Evolutionary conservation across 2,888 invertebrate genomes (phyloP).

Genomic region (Teleiodes luculella): DNA sequence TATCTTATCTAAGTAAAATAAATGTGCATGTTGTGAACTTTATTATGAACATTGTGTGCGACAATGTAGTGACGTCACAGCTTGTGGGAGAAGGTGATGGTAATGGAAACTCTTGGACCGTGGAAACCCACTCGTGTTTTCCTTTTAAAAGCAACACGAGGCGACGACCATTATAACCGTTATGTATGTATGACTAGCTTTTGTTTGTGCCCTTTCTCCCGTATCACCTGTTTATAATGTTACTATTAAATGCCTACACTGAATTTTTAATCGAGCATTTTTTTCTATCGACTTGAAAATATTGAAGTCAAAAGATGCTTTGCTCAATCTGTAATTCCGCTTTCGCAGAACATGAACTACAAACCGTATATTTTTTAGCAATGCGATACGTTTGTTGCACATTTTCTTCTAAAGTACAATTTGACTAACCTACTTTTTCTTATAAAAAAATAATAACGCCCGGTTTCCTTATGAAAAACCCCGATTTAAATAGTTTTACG

Average conservation of each 20-base stretch:
- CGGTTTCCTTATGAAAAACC: neutral
- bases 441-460: neutral
- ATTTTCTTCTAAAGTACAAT: too few species aligned
- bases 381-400: too few species aligned
- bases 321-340: too few species aligned
- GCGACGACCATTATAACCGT: neutral
- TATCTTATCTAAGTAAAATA: constrained; percentile 2
- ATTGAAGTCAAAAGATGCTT: neutral
- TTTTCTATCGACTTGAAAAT: too few species aligned
- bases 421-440: neutral
- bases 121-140: constrained; percentile 11
- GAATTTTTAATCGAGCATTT: too few species aligned
- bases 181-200: constrained; percentile 4
- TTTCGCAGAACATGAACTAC: too few species aligned
- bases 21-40: neutral
- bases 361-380: too few species aligned
- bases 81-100: constrained; percentile 11
- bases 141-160: neutral
- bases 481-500: constrained; percentile 1
- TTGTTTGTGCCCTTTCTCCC: constrained; percentile 1
- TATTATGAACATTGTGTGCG: neutral
- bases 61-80: constrained; percentile 9
- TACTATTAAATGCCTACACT: neutral
- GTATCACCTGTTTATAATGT: neutral
- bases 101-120: constrained; percentile 9